Conservation (phyloP, 2,113 vertebrate genomes). For the Melospiza georgiana region DNA sequence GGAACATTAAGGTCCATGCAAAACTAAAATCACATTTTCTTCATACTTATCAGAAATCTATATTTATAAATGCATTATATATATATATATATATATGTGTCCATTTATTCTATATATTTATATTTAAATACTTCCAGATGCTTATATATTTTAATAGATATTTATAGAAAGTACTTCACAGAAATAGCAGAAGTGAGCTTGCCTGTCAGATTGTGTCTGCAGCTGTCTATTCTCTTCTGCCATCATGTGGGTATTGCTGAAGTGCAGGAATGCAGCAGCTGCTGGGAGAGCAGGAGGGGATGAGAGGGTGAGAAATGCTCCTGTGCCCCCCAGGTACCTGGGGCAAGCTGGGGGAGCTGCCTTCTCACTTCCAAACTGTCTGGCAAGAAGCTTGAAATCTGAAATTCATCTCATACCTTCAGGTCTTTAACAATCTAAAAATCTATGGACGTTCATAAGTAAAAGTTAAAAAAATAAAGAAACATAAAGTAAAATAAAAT, state of each 20-base stretch:
- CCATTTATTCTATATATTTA: background rate
- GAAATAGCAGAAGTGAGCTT: background rate
- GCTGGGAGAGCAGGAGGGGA: background rate
- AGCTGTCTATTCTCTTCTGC: slow-evolving; percentile 49
- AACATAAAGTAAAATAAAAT: background rate
- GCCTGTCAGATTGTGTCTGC: background rate
- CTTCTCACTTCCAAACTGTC: background rate
- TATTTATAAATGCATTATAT: background rate
- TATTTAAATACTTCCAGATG: background rate
- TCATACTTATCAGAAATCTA: background rate
- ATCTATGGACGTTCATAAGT: fast-evolving
- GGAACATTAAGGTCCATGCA: background rate
- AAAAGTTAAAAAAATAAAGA: background rate
- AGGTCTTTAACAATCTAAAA: background rate
- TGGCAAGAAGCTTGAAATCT: background rate
- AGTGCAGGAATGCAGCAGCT: background rate
- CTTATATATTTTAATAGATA: background rate
- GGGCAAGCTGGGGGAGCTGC: background rate
- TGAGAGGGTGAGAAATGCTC: background rate
- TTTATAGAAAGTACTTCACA: background rate
- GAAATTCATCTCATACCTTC: background rate
- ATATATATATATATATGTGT: background rate
- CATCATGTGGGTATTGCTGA: background rate
- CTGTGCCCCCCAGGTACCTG: fast-evolving
- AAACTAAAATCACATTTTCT: background rate